phyloP scores from a whole-genome alignment of 2,113 vertebrate species.

The Coryphaenoides rupestris region DNA sequence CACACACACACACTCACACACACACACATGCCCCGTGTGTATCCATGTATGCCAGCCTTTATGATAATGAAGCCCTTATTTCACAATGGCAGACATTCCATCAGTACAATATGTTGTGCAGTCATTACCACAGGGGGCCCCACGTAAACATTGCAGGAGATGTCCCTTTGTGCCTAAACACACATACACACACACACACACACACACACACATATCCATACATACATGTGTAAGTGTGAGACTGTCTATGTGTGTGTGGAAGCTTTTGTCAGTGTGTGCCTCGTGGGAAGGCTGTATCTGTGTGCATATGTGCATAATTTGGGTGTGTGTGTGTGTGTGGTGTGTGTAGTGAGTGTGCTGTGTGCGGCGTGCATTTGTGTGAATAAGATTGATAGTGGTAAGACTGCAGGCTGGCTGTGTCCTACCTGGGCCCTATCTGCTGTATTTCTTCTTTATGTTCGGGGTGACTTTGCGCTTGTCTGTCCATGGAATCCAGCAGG shows the following conservation, averaged over 20 bases:
- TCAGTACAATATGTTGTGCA: neutral
- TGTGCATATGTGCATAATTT: neutral
- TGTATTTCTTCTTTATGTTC: no score
- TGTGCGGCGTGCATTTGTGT: neutral
- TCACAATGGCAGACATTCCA: neutral
- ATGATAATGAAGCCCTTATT: no score
- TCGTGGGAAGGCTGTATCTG: neutral
- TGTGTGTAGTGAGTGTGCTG: neutral
- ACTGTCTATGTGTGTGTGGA: neutral
- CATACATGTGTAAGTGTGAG: neutral
- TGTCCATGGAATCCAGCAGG: neutral
- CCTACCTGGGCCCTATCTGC: no score
- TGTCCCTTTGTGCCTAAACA: no score
- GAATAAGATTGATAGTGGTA: no score
- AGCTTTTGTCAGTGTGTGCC: neutral
- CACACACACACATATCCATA: constrained; percentile 6
- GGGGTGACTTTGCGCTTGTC: no score
- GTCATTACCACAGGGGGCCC: no score
- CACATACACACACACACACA: neutral
- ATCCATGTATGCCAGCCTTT: no score
- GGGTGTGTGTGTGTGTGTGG: neutral
- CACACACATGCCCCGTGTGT: no score
- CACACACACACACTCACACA: constrained; percentile 6
- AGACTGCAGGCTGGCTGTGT: no score
- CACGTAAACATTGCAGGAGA: no score